Evolutionary conservation across 2,888 invertebrate species (phyloP).

Genomic region (Anthoptus insignis): DNA sequence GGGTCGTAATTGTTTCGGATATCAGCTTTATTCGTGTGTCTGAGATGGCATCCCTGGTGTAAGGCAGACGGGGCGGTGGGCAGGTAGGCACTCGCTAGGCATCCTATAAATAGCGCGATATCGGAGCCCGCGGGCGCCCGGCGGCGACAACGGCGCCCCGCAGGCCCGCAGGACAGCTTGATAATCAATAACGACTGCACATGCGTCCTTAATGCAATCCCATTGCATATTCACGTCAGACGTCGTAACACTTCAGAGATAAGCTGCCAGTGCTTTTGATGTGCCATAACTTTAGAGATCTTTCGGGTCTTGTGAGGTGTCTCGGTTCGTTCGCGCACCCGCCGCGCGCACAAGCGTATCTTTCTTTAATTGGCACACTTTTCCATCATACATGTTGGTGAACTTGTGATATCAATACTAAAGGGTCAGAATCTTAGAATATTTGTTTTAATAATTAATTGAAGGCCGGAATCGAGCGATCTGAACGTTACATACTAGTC

Average conservation of each 20-base stretch:
- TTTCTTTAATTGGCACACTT: not conserved
- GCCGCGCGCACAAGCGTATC: not conserved
- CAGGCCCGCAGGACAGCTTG: conserved; percentile 12
- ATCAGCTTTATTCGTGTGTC: not conserved
- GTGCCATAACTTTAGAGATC: not conserved
- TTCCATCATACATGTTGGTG: not conserved
- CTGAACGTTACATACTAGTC: not conserved
- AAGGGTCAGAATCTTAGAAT: no score
- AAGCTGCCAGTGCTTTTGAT: not conserved
- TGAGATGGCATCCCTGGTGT: not conserved
- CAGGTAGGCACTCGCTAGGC: conserved; percentile 18
- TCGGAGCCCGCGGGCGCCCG: not conserved
- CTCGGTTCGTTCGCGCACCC: not conserved
- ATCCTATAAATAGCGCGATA: conserved; percentile 24
- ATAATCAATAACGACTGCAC: conserved; percentile 31
- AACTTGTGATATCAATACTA: no score
- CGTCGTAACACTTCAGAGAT: conserved; percentile 9
- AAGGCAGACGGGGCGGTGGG: conserved; percentile 17
- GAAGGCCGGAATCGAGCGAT: not conserved
- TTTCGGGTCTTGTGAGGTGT: not conserved
- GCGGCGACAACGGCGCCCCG: no score
- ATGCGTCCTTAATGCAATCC: conserved; percentile 30
- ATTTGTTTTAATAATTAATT: not conserved
- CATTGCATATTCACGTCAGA: conserved; percentile 7
- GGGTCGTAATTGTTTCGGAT: not conserved